Evolutionary conservation across 1,140 invertebrate genomes (phyloP).

Genomic region (Cheumatopsyche charites): DNA sequence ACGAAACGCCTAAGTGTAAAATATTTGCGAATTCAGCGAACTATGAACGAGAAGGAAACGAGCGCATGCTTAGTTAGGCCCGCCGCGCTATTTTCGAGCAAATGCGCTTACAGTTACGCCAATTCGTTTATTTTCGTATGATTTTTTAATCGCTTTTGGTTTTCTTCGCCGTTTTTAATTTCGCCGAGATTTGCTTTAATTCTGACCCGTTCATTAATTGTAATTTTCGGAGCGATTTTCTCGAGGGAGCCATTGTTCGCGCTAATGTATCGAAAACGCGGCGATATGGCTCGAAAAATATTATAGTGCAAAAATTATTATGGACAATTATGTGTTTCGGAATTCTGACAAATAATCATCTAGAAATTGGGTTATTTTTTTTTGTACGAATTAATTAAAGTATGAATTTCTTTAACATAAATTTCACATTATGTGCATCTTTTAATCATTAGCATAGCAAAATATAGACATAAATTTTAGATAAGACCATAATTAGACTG

Average conservation of each 20-base stretch:
- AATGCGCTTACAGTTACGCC: background rate
- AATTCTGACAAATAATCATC: too few species aligned
- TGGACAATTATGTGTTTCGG: too few species aligned
- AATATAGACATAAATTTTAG: too few species aligned
- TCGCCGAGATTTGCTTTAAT: constrained; percentile 14
- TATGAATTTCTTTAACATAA: too few species aligned
- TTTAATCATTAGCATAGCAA: too few species aligned
- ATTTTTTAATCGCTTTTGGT: background rate
- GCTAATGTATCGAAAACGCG: constrained; percentile 19
- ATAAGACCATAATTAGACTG: too few species aligned
- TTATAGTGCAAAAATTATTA: too few species aligned
- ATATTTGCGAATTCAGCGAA: constrained; percentile 15
- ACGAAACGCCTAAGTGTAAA: background rate
- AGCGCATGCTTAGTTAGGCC: constrained; percentile 22
- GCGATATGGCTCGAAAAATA: background rate
- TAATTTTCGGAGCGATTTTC: background rate
- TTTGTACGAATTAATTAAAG: too few species aligned
- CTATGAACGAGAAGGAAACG: constrained; percentile 24
- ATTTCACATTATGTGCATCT: too few species aligned
- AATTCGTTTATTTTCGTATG: background rate
- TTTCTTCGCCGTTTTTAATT: too few species aligned
- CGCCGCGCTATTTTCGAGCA: background rate
- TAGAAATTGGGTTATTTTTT: too few species aligned
- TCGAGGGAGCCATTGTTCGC: background rate
- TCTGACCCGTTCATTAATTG: constrained; percentile 21